Evolutionary conservation across 2,888 invertebrate genomes (phyloP), one percentile per base, ranked within the genome.

Genomic region (Patella depressa): DNA sequence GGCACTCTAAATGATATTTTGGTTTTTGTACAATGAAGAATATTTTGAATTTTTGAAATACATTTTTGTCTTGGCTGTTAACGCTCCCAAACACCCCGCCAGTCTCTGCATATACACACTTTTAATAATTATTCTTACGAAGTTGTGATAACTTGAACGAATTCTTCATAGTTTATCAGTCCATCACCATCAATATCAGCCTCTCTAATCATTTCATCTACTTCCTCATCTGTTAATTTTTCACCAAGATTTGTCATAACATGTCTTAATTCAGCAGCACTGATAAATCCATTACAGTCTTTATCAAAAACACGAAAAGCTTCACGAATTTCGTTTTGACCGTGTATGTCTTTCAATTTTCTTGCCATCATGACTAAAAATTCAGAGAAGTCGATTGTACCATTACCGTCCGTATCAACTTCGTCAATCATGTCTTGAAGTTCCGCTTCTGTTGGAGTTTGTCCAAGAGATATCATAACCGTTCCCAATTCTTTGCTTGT

Each of bases 391-490:
- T 98, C 98, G 93, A 99, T 98, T 93, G 98, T 98, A 91, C 98
- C 98, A 93, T 98, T 98, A 92, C 93, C 93, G 84, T 98, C 97
- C 89, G 97, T 97, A 93, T 99, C 98, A 90, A 99, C 98, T 94
- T 99, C 98, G 93, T 99, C 98, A 94, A 99, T 99, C 98, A 99
- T 98, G 93, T 99, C 98, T 93, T 98, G 98, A 86, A 99, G 95
- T 93, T 99, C 98, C 80, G 98, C 98, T 94, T 99, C 98, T 93
- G 98, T 98, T 93, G 98, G 98, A 94, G 98, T 99, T 94, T 98
- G 98, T 90, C 98, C 98, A 92, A 99, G 94, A 88, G 98, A 98
- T 92, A 98, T 94, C 98, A 98, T 98, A 89, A 98, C 98, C 91
- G 98, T 98, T 91, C 98, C 98, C 94, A 99, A 94, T 94, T 99